Evolutionary conservation across 2,113 vertebrate species (phyloP), one percentile per base, ranked within the genome.

Genomic region (Myrmophylax atrothorax): DNA sequence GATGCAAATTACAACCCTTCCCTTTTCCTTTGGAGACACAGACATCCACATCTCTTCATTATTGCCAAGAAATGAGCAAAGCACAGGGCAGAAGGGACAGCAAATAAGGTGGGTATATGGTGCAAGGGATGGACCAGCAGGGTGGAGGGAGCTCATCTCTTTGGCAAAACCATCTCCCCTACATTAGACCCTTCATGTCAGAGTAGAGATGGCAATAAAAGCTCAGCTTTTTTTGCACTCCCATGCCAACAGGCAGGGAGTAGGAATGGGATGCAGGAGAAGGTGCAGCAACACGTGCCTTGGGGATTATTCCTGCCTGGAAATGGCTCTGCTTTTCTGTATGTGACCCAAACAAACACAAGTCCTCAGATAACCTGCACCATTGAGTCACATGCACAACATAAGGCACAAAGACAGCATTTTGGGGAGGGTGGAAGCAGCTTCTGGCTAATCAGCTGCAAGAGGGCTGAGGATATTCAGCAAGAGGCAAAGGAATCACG

Each of bases 51-150:
- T 37, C 37, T 35, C 69, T 59, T 42, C 0, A 0, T 23, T 31
- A 64, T n/a, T 79, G n/a, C 44, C 49, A 49, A 0, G 2, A 50
- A 80, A 72, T 6, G 26, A 89, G 55, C 44, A 17, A 20, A 22
- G 49, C 14, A 15, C 0, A 1, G 29, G n/a, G 58, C 2, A 6
- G 67, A 60, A 47, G 53, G 37, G 67, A 24, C 8, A 35, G 42
- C 46, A 64, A 33, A 44, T 0, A 3, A 33, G 28, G 46, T 12
- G 49, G 66, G 46, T 6, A 25, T 0, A 14, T 0, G 44, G 47
- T 40, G 60, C 40, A 28, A 68, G 59, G 58, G n/a, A 59, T 25
- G n/a, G 16, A 38, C 17, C 49, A 33, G 56, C 2, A 23, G 62
- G 53, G 49, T 5, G 49, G 67, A 91, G 18, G 58, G 24, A 80